A percentile compares a stretch with the other conserved stretches of the same genome.
Conservation (phyloP, 92 coral and sea anemone genomes). For the Epizoanthus illoricatus region DNA sequence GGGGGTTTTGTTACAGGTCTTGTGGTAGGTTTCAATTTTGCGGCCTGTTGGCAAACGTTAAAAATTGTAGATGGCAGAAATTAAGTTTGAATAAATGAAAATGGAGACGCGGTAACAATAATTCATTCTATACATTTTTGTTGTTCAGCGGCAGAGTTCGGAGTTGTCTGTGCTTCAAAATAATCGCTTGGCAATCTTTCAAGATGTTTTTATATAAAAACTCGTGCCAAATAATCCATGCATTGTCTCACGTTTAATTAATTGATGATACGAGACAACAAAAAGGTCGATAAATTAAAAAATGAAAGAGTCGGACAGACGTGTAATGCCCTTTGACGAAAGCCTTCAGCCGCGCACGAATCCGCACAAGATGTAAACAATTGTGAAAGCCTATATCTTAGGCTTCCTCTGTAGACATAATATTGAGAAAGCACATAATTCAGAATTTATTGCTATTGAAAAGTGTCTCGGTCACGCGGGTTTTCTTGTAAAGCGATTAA, state of each 20-base stretch:
- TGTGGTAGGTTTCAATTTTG: too few relatives aligned
- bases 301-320: conserved; percentile 32
- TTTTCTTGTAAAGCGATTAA: conserved; percentile 34
- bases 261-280: conserved; percentile 43
- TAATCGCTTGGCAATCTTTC: conserved; percentile 7
- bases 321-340: conserved; percentile 21
- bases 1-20: too few relatives aligned
- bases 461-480: conserved; percentile 13
- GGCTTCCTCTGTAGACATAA: conserved; percentile 23
- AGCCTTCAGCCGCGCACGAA: conserved; percentile 32
- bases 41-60: too few relatives aligned
- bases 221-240: conserved; percentile 17
- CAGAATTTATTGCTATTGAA: conserved; percentile 9
- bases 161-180: not conserved
- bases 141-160: not conserved
- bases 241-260: conserved; percentile 38
- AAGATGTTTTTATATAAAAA: not conserved
- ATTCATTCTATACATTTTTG: not conserved
- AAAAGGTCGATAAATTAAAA: conserved; percentile 45
- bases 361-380: not conserved
- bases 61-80: too few relatives aligned
- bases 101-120: not conserved
- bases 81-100: not conserved
- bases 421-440: conserved; percentile 10
- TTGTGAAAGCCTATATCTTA: not conserved